Base-by-base conservation (phyloP, 1,140 invertebrate species). In the Nebria ingens region DNA sequence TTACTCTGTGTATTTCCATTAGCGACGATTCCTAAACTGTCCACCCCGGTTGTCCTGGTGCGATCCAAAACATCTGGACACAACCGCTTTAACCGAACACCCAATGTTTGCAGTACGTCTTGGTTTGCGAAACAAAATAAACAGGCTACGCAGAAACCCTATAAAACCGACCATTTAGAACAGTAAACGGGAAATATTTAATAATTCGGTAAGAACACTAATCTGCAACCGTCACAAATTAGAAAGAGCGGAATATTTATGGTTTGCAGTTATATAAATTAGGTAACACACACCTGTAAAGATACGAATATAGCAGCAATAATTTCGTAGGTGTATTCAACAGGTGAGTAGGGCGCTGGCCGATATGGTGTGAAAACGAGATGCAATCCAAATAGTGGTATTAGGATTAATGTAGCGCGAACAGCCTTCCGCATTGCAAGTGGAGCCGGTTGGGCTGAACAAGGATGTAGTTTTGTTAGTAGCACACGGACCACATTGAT, bases 91-190 rank as follows among this genome's bases (percentile, higher is more conserved):
- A 73, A 56, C 40, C 71, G 64, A n/a, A 63, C 68, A 21, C 70
- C 68, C 2, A 75, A 64, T 9, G 74, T 73, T 15, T 71, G 68
- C 49, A 72, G 68, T 12, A 94, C 91, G 76, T 93, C 90, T 59
- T 90, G 87, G 68, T 95, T 94, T 63, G 86, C 89, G 73, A 93
- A 94, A 66, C 91, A 95, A 68, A 93, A 93, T 2, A 95, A 74
- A 20, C 89, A 77, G 0, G 90, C 83, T 0, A 94, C 87, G 57
- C 86, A 87, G 11, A 91, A 76, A 52, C 91, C 91, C 86, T 94
- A 73, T 12, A 75, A 73, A 68, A 63, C 6, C 25, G 53, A n/a
- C n/a, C n/a, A n/a, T n/a, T 19, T 55, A 53, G 67, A 61, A 21
- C 23, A 57, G 51, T 56, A 22, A 54, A 15, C 49, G 15, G 38